These are phyloP conservation scores for Botia kubotai DNA, from an alignment of 2,797 vertebrate species.

Conservation along the genomic window DNA sequence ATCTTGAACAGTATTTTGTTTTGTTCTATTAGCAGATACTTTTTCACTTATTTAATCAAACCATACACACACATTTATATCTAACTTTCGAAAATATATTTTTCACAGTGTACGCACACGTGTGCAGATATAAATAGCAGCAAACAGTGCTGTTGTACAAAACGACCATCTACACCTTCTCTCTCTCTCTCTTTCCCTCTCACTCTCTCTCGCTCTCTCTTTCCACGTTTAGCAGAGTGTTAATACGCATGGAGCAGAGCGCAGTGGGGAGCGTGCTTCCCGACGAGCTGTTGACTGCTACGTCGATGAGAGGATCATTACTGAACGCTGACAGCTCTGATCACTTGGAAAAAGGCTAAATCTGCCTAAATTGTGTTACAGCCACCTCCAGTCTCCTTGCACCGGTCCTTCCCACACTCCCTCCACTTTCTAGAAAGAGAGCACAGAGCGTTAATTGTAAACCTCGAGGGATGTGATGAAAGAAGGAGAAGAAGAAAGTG, in stretches of 20 bases:
- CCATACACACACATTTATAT: not conserved
- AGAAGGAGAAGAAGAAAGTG: conserved; percentile 29
- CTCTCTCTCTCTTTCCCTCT: not conserved
- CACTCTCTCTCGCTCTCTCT: not conserved
- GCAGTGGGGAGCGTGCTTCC: conserved; percentile 26
- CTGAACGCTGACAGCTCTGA: conserved; percentile 48
- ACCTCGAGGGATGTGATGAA: not conserved
- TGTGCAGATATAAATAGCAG: not conserved
- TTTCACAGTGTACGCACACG: not conserved
- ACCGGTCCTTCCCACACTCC: conserved; percentile 28
- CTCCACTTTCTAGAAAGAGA: conserved; percentile 47
- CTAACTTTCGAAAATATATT: not conserved
- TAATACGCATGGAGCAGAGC: conserved; percentile 26
- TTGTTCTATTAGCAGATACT: not conserved
- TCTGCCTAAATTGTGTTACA: conserved; percentile 42
- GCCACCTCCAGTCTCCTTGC: conserved; percentile 35
- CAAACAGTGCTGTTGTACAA: not conserved
- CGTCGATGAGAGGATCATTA: conserved; percentile 52
- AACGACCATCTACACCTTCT: conserved; percentile 1
- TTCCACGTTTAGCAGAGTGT: conserved; percentile 25
- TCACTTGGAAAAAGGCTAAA: conserved; percentile 52
- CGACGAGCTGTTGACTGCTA: conserved; percentile 46
- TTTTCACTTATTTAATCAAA: not conserved
- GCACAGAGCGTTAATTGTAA: conserved; percentile 42
- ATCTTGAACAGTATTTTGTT: not conserved